Conservation (phyloP, 1,140 invertebrate species). For the Drosophila auraria region DNA sequence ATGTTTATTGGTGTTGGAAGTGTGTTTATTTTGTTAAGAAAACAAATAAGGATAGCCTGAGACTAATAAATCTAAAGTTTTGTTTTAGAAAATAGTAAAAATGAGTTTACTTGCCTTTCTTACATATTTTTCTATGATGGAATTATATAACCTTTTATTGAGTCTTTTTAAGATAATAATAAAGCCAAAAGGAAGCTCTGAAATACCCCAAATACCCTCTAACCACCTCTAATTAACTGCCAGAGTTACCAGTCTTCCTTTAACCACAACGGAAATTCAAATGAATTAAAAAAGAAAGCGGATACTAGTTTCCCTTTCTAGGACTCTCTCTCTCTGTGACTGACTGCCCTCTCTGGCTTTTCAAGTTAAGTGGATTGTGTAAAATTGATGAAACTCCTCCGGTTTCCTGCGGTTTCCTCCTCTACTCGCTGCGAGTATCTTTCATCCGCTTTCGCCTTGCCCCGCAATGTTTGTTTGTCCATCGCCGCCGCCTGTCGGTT, state of each 20-base stretch:
- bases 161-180: too few species aligned
- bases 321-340: not conserved
- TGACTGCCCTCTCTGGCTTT: conserved; percentile 36
- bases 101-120: too few species aligned
- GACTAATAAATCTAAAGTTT: too few species aligned
- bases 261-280: conserved; percentile 18
- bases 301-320: not conserved
- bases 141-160: not conserved
- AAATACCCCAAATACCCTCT: not conserved
- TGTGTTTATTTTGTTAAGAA: conserved; percentile 52
- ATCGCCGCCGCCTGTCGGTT: conserved; percentile 44
- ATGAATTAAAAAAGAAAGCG: conserved; percentile 13
- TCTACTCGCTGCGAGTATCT: conserved; percentile 5
- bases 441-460: not conserved
- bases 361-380: conserved; percentile 68
- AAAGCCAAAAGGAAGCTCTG: too few species aligned
- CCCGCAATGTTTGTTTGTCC: conserved; percentile 32
- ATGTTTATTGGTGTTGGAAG: conserved; percentile 32
- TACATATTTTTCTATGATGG: too few species aligned
- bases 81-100: too few species aligned
- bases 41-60: conserved; percentile 55
- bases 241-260: not conserved
- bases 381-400: conserved; percentile 65
- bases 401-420: not conserved
- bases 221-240: conserved; percentile 1